Conservation (phyloP, 2,888 invertebrate species). For the Phania funesta region DNA sequence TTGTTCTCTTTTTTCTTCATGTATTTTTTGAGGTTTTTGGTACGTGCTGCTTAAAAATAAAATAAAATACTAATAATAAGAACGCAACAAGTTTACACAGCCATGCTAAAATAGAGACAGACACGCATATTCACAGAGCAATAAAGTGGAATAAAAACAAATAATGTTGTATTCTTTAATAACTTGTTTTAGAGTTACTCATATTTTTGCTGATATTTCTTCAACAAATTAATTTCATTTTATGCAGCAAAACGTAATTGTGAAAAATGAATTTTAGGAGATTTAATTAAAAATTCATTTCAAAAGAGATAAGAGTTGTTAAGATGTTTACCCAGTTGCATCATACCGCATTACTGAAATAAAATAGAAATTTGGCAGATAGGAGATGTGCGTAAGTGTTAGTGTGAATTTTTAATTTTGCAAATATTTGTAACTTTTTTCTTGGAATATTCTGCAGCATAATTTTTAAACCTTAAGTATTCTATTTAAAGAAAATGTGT, state of each 20-base stretch:
- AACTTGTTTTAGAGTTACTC: conserved; percentile 51
- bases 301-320: too few species aligned
- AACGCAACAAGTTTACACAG: conserved; percentile 48
- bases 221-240: conserved; percentile 4
- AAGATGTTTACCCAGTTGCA: too few species aligned
- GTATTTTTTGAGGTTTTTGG: conserved; percentile 62
- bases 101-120: not conserved
- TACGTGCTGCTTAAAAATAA: conserved; percentile 62
- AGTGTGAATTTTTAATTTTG: too few species aligned
- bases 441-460: not conserved
- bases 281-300: too few species aligned
- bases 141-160: conserved; percentile 29
- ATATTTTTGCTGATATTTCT: not conserved
- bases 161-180: conserved; percentile 39
- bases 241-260: too few species aligned
- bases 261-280: too few species aligned
- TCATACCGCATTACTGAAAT: too few species aligned
- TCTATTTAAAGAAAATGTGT: not conserved
- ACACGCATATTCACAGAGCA: not conserved
- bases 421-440: too few species aligned
- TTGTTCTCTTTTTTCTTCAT: conserved; percentile 39
- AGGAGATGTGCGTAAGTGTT: too few species aligned
- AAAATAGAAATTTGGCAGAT: too few species aligned
- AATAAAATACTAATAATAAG: conserved; percentile 16
- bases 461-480: not conserved